Evolutionary conservation across 2,888 invertebrate species (phyloP).

Genomic region (Myopa tessellatipennis): DNA sequence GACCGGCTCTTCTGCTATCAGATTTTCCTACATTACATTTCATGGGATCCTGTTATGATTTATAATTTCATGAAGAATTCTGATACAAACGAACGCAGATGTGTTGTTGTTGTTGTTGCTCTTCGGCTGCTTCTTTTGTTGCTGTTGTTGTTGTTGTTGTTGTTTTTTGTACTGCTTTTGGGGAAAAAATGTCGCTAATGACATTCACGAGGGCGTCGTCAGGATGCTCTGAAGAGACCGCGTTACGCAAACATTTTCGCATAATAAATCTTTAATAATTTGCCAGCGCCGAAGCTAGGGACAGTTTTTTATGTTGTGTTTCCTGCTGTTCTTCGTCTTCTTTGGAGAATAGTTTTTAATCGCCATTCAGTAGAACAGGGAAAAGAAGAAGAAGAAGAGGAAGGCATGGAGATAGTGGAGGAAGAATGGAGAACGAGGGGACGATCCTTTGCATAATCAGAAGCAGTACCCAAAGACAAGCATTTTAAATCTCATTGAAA

Average conservation of each 20-base stretch:
- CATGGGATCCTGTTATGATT: constrained; percentile 11
- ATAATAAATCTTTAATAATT: constrained; percentile 31
- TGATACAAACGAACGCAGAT: constrained; percentile 4
- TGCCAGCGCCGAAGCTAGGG: constrained; percentile 3
- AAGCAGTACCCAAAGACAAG: background rate
- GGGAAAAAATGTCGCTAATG: constrained; percentile 24
- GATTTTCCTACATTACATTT: background rate
- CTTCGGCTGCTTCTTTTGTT: no score
- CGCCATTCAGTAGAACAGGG: background rate
- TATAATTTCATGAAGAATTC: constrained; percentile 25
- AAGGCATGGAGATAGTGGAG: background rate
- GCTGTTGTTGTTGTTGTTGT: constrained; percentile 6
- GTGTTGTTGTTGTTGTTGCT: constrained; percentile 3
- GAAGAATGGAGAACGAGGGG: background rate
- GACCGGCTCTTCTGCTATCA: background rate
- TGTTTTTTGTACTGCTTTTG: background rate
- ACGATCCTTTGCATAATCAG: background rate
- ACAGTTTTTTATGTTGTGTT: background rate
- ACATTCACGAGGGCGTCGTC: background rate
- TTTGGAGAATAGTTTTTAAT: background rate
- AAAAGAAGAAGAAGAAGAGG: background rate
- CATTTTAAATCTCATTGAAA: background rate
- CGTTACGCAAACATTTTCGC: constrained; percentile 24
- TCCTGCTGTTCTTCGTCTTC: no score
- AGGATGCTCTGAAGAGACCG: constrained; percentile 5